These are phyloP conservation scores for Lordiphosa stackelbergi DNA, from an alignment of 1,140 invertebrate species.

Conservation along the genomic window DNA sequence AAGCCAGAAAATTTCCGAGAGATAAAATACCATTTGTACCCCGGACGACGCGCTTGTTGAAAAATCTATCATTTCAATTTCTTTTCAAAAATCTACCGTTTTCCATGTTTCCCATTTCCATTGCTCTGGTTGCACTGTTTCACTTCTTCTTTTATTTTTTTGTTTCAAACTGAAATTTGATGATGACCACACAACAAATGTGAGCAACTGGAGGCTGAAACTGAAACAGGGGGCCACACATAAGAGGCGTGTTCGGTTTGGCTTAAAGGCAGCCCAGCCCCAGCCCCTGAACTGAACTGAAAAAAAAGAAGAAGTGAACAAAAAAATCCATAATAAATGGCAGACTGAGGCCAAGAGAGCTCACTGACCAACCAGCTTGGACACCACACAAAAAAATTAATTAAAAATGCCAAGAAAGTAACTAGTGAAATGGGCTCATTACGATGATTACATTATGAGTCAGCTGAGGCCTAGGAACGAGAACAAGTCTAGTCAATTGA, in stretches of 20 bases:
- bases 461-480: slow-evolving; percentile 26
- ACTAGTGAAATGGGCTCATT: slow-evolving; percentile 63
- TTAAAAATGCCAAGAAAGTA: slow-evolving; percentile 64
- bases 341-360: slow-evolving; percentile 1
- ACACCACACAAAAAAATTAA: slow-evolving; percentile 53
- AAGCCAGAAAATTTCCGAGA: too few species aligned
- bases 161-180: slow-evolving; percentile 36
- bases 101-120: slow-evolving; percentile 1
- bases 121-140: slow-evolving; percentile 22
- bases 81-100: too few species aligned
- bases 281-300: slow-evolving; percentile 16
- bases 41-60: too few species aligned
- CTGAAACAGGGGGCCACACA: slow-evolving; percentile 26
- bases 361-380: slow-evolving; percentile 12
- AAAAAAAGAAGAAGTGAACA: neutral
- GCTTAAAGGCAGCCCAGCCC: too few species aligned
- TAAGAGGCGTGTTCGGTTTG: slow-evolving; percentile 36
- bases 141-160: neutral
- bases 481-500: slow-evolving; percentile 57
- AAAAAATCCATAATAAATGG: slow-evolving; percentile 46
- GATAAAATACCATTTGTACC: too few species aligned
- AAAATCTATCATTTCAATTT: too few species aligned
- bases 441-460: slow-evolving; percentile 50
- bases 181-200: slow-evolving; percentile 46
- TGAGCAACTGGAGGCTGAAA: slow-evolving; percentile 28